phyloP scores from a whole-genome alignment of 2,113 vertebrate species.

The Fregata magnificens region DNA sequence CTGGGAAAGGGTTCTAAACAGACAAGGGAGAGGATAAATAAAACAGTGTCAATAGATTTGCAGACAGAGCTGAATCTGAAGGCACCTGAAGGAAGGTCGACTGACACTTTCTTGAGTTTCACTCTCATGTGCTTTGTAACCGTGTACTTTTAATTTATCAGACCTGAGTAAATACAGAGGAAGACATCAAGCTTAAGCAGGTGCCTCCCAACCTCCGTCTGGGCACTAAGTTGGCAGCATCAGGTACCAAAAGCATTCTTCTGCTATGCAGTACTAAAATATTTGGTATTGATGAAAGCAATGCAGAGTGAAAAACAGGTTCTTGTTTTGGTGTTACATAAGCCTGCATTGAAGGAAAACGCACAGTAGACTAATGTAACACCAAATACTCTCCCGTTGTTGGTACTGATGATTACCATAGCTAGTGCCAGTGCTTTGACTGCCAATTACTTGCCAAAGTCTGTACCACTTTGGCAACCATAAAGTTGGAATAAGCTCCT shows the following conservation, averaged over 20 bases:
- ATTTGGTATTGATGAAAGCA: background rate
- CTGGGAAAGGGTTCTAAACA: background rate
- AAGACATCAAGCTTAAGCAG: background rate
- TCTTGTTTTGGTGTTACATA: background rate
- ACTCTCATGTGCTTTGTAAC: background rate
- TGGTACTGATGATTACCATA: background rate
- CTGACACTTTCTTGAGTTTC: background rate
- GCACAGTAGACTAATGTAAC: background rate
- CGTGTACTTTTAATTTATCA: background rate
- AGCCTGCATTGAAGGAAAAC: background rate
- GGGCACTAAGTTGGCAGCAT: background rate
- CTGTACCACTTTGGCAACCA: background rate
- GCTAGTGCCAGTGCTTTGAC: background rate
- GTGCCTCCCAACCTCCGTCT: background rate
- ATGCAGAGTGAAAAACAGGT: background rate
- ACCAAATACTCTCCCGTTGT: background rate
- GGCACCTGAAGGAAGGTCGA: background rate
- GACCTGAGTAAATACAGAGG: background rate
- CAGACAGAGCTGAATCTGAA: background rate
- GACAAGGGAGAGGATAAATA: background rate
- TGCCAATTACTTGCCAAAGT: background rate
- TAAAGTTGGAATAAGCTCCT: background rate
- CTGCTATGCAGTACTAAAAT: background rate
- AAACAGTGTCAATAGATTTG: background rate
- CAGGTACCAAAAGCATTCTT: background rate